Evolutionary conservation across 2,888 invertebrate species (phyloP).

Genomic region (Leptinotarsa juncta): DNA sequence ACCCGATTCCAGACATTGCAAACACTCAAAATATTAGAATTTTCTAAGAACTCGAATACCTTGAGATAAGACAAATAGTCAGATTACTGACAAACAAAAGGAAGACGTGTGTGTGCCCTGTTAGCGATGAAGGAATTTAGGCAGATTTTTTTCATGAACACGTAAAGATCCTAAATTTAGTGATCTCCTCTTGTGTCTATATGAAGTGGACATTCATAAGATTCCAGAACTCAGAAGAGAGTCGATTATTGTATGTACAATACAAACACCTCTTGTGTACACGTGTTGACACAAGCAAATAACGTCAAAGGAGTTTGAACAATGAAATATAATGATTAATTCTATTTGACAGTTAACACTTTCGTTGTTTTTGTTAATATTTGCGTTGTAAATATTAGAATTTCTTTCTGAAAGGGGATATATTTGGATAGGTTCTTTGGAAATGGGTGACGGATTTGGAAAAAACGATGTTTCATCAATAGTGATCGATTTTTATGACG

Average conservation of each 20-base stretch:
- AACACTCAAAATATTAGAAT: background rate
- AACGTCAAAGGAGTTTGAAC: constrained; percentile 56
- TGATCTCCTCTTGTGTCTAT: constrained; percentile 43
- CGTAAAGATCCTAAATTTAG: constrained; percentile 26
- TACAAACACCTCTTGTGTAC: constrained; percentile 48
- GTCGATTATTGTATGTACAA: constrained; percentile 47
- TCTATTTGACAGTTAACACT: constrained; percentile 59
- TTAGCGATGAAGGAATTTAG: constrained; percentile 9
- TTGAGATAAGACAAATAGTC: background rate
- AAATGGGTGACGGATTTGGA: constrained; percentile 39
- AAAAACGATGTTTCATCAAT: constrained; percentile 27
- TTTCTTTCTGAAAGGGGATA: constrained; percentile 33
- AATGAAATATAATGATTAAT: constrained; percentile 54
- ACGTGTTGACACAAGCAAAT: constrained; percentile 55
- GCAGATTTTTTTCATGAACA: constrained; percentile 27
- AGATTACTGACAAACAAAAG: constrained; percentile 6
- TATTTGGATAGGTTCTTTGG: constrained; percentile 33
- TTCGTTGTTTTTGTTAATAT: constrained; percentile 47
- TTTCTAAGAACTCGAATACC: background rate
- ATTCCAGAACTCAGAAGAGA: constrained; percentile 46
- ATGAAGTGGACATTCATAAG: constrained; percentile 50
- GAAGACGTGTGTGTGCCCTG: constrained; percentile 1
- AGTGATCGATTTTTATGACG: constrained; percentile 6
- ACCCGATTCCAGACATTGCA: background rate
- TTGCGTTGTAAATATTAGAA: constrained; percentile 41